Conservation (phyloP, 2,113 vertebrate genomes). For the Pseudois nayaur region DNA sequence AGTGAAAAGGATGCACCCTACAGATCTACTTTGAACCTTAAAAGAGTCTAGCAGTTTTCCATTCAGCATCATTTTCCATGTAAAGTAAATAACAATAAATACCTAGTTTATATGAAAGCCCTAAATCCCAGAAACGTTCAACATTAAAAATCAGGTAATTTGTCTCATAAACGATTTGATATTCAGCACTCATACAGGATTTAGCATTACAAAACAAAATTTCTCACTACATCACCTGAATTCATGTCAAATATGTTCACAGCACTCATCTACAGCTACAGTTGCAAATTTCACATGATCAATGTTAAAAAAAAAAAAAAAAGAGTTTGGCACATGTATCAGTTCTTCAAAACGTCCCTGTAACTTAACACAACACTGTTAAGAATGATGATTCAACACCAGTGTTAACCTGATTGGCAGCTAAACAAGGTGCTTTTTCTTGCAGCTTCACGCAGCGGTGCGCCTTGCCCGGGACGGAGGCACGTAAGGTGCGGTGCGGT, state of each 20-base stretch:
- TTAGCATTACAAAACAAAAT: conserved; percentile 27
- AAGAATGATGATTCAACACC: conserved; percentile 54
- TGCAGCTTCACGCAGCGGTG: conserved; percentile 11
- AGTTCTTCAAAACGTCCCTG: conserved; percentile 62
- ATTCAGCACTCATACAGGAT: conserved; percentile 42
- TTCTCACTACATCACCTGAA: conserved; percentile 57
- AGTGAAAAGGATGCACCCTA: conserved; percentile 53
- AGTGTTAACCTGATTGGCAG: conserved; percentile 68
- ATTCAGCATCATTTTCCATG: conserved; percentile 31
- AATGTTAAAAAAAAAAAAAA: conserved; percentile 67
- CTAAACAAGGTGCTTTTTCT: conserved; percentile 77
- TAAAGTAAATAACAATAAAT: conserved; percentile 46
- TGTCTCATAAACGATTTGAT: neutral
- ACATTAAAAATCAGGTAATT: conserved; percentile 44
- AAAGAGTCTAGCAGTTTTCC: conserved; percentile 46
- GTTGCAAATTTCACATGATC: conserved; percentile 68
- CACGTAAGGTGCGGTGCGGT: conserved; percentile 79
- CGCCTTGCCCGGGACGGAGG: conserved; percentile 76
- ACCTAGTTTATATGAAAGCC: conserved; percentile 48
- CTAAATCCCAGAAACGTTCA: conserved; percentile 55
- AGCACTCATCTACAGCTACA: conserved; percentile 55
- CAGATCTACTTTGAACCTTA: conserved; percentile 30
- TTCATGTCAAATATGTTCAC: conserved; percentile 57
- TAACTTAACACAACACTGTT: conserved; percentile 55
- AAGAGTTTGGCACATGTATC: conserved; percentile 77